These are phyloP conservation scores for Cephus sareptanus DNA, from an alignment of 2,888 invertebrate species.

Conservation along the genomic window DNA sequence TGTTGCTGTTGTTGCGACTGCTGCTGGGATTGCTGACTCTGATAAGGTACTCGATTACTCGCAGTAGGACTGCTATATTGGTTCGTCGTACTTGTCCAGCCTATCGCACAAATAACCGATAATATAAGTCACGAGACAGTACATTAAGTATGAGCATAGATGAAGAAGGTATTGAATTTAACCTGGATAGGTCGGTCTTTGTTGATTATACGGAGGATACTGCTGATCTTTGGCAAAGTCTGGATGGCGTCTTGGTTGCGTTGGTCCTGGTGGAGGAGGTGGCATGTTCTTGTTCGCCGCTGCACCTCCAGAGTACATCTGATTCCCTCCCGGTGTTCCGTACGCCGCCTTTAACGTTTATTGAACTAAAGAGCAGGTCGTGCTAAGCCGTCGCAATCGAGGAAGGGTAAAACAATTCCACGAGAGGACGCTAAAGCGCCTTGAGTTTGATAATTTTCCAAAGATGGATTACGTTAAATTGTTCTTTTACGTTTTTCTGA, in stretches of 20 bases:
- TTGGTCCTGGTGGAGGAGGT: conserved; percentile 71
- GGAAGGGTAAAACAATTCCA: not conserved
- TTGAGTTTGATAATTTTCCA: not conserved
- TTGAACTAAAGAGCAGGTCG: conserved; percentile 12
- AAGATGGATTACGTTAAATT: not conserved
- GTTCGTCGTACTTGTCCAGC: conserved; percentile 75
- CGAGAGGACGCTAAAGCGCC: not conserved
- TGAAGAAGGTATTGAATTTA: conserved; percentile 37
- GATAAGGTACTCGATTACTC: conserved; percentile 57
- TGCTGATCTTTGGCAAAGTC: conserved; percentile 84
- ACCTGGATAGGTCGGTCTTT: conserved; percentile 76
- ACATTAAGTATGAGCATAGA: not conserved
- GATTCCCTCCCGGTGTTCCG: conserved; percentile 61
- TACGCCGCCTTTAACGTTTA: conserved; percentile 45
- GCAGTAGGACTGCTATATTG: conserved; percentile 60
- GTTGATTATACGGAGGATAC: conserved; percentile 75
- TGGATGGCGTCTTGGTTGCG: conserved; percentile 81
- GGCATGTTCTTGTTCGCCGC: conserved; percentile 71
- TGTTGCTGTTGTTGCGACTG: conserved; percentile 43
- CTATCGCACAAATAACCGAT: conserved; percentile 57
- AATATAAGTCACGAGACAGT: not conserved
- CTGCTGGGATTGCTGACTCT: conserved; percentile 52
- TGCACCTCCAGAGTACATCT: conserved; percentile 66
- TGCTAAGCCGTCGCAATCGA: not conserved
- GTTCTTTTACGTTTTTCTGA: not conserved